Base-by-base conservation (phyloP, 2,113 vertebrate species). In the Melospiza melodia region DNA sequence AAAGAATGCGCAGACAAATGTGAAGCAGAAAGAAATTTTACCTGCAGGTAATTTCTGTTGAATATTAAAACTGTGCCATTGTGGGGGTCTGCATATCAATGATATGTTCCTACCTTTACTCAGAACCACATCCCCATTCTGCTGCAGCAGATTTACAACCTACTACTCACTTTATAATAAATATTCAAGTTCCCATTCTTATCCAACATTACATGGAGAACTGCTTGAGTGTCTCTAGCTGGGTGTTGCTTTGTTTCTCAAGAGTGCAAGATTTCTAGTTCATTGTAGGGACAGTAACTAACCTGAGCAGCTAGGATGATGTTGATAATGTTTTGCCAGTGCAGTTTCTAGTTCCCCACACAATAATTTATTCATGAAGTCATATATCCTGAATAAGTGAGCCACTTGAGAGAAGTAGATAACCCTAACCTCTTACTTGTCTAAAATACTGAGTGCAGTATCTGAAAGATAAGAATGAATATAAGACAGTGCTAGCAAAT, bases 31-130 rank as follows among this genome's bases (percentile, higher is more conserved):
- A 87, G 65, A 20, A 84, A 59, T 12, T 98, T 98, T 51, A 33
- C n/a, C 21, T 98, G 98, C 97, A 98, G 98, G 98, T 98, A 98
- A 81, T 55, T 57, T 39, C 35, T 12, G 2, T 20, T 59, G 11
- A 28, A 6, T 9, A 11, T 52, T 43, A 22, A 41, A 68, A 62
- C 24, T 28, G 39, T 51, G 27, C 37, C 37, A 23, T 27, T 37
- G 59, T 75, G n/a, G 9, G 13, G 86, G 41, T 69, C 57, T 67
- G 44, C 25, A 11, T 55, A 80, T 68, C 33, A 31, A 0, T 68
- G 15, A 20, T 44, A 19, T 13, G 28, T 62, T 94, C 67, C 59
- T 59, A 2, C 35, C 52, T 6, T 27, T 90, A 23, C 44, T 75
- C 44, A 73, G 49, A 90, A 62, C 27, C 16, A 68, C 13, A 61